Evolutionary conservation across 1,140 invertebrate species (phyloP).

Genomic region (Micrasema longulum): DNA sequence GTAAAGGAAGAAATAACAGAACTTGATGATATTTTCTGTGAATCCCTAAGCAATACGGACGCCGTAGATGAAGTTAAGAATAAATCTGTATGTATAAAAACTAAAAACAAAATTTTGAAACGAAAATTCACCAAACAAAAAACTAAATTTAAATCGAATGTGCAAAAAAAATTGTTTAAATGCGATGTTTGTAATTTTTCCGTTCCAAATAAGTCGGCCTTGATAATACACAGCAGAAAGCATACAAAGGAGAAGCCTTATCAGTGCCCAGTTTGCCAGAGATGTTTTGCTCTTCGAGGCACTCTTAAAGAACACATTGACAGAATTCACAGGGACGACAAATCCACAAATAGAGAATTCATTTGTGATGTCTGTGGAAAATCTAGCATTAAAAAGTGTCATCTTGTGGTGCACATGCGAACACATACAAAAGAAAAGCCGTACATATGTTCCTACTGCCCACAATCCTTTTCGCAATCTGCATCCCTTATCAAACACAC

Average conservation of each 20-base stretch:
- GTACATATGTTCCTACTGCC: constrained; percentile 38
- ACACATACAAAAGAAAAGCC: constrained; percentile 48
- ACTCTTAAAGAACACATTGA: constrained; percentile 36
- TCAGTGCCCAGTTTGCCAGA: constrained; percentile 45
- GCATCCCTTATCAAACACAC: constrained; percentile 18
- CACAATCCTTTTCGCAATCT: constrained; percentile 53
- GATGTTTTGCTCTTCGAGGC: constrained; percentile 43
- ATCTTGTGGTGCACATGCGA: constrained; percentile 38
- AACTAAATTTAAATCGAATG: too few relatives aligned
- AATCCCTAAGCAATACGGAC: too few relatives aligned
- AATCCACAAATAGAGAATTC: not conserved
- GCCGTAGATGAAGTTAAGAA: not conserved
- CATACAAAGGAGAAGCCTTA: constrained; percentile 51
- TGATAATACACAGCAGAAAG: constrained; percentile 32
- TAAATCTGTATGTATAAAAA: not conserved
- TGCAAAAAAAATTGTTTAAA: not conserved
- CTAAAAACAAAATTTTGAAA: not conserved
- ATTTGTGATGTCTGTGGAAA: constrained; percentile 47
- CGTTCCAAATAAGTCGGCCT: constrained; percentile 13
- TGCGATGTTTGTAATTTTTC: constrained; percentile 1
- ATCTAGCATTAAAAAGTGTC: constrained; percentile 3
- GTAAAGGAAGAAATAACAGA: not conserved
- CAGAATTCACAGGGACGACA: not conserved
- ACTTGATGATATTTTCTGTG: too few relatives aligned
- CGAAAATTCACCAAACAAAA: not conserved